These are phyloP conservation scores for Copidosoma floridanum DNA, from an alignment of 1,140 invertebrate species.

Conservation along the genomic window DNA sequence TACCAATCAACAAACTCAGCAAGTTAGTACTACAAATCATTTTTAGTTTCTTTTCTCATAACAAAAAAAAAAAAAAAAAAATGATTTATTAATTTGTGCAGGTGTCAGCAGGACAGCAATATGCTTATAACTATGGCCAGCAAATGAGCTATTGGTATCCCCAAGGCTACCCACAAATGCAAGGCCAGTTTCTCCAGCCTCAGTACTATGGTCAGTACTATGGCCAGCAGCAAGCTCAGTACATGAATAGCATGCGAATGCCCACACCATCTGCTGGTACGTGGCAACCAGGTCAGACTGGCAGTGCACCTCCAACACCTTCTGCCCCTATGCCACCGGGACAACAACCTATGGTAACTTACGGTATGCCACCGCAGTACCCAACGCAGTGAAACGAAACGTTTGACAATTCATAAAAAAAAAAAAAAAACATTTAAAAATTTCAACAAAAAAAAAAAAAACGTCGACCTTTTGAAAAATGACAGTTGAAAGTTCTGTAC, in stretches of 20 bases:
- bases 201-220: conserved; percentile 62
- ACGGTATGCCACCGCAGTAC: conserved; percentile 75
- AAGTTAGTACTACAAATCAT: conserved; percentile 40
- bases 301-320: conserved; percentile 53
- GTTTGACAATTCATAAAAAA: conserved; percentile 34
- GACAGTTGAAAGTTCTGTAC: conserved; percentile 29
- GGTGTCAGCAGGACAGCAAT: conserved; percentile 60
- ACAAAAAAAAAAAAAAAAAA: not conserved
- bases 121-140: conserved; percentile 68
- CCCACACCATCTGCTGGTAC: conserved; percentile 57
- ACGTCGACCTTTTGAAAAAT: not conserved
- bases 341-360: conserved; percentile 69
- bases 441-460: conserved; percentile 24
- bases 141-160: conserved; percentile 83
- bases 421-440: conserved; percentile 27
- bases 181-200: conserved; percentile 52
- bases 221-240: conserved; percentile 54
- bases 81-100: conserved; percentile 21
- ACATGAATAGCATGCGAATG: conserved; percentile 60
- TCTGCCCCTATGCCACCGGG: conserved; percentile 54
- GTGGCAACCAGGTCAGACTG: conserved; percentile 57
- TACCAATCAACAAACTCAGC: conserved; percentile 59
- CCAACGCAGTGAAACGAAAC: conserved; percentile 66
- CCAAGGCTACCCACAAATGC: conserved; percentile 64
- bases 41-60: not conserved